These are phyloP conservation scores for Embidobia sp. DNA, from an alignment of 2,888 invertebrate genomes.

Conservation along the genomic window DNA sequence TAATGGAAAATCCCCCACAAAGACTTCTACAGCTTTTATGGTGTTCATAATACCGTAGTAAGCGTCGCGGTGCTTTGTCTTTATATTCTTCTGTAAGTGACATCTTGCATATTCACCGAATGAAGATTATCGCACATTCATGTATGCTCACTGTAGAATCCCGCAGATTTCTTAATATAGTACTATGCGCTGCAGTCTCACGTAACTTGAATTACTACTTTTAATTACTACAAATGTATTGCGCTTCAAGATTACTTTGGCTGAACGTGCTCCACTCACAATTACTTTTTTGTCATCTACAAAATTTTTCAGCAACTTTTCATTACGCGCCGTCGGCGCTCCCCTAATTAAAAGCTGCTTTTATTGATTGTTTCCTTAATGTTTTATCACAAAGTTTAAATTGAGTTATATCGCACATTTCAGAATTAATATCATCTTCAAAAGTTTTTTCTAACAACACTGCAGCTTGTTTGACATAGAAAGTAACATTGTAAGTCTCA, in stretches of 20 bases:
- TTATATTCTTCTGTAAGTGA: constrained; percentile 48
- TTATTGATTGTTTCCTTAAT: neutral
- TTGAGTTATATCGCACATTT: constrained; percentile 3
- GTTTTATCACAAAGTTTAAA: neutral
- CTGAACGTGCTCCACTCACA: constrained; percentile 6
- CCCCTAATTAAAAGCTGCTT: neutral
- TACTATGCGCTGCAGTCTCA: neutral
- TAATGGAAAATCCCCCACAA: too few relatives aligned
- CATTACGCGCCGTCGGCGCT: neutral
- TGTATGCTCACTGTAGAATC: constrained; percentile 17
- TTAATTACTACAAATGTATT: constrained; percentile 44
- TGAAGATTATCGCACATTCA: constrained; percentile 49
- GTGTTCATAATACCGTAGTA: constrained; percentile 43
- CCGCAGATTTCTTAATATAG: constrained; percentile 24
- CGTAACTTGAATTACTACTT: constrained; percentile 34
- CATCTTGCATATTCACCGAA: constrained; percentile 51
- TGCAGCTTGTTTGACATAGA: too few relatives aligned
- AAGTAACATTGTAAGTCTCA: too few relatives aligned
- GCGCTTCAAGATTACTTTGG: constrained; percentile 10
- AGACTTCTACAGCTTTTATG: constrained; percentile 26
- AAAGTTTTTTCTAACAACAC: too few relatives aligned
- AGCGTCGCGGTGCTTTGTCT: constrained; percentile 45
- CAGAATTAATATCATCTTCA: too few relatives aligned
- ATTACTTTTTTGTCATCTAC: constrained; percentile 13
- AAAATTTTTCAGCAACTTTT: constrained; percentile 9